A percentile compares a stretch with the other conserved stretches of the same genome.
Conservation (phyloP, 2,113 vertebrate species). For the Vireo altiloquus region DNA sequence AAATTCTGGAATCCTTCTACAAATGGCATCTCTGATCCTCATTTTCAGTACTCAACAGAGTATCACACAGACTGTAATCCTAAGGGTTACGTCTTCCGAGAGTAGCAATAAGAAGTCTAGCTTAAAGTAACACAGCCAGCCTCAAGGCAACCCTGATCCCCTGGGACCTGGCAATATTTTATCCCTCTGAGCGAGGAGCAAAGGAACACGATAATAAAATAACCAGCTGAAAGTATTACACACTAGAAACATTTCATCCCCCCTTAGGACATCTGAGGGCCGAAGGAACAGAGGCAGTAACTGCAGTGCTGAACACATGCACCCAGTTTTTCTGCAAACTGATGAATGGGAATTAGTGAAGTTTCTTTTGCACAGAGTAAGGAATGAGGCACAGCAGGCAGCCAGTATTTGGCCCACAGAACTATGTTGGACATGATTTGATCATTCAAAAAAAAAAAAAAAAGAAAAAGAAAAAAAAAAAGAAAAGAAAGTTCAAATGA, state of each 20-base stretch:
- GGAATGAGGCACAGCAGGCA: neutral
- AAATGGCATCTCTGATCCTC: neutral
- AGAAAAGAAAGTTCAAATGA: neutral
- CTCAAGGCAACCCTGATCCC: neutral
- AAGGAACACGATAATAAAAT: neutral
- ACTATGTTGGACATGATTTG: neutral
- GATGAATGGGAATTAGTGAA: neutral
- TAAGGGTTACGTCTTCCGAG: neutral
- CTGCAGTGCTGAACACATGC: neutral
- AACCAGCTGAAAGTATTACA: neutral
- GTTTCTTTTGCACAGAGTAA: neutral
- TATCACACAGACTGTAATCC: neutral
- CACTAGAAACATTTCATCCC: neutral
- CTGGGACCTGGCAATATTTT: rapidly evolving
- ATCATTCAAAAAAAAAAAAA: neutral
- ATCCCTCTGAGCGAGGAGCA: neutral
- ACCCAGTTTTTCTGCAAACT: neutral
- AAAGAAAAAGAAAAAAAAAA: neutral
- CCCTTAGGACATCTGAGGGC: neutral
- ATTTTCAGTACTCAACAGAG: neutral
- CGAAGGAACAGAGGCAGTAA: neutral
- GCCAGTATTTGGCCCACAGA: neutral
- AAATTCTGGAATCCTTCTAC: neutral
- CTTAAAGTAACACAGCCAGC: neutral
- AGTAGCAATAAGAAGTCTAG: neutral